phyloP scores from a whole-genome alignment of 1,140 invertebrate species.

The Aphidius gifuensis region DNA sequence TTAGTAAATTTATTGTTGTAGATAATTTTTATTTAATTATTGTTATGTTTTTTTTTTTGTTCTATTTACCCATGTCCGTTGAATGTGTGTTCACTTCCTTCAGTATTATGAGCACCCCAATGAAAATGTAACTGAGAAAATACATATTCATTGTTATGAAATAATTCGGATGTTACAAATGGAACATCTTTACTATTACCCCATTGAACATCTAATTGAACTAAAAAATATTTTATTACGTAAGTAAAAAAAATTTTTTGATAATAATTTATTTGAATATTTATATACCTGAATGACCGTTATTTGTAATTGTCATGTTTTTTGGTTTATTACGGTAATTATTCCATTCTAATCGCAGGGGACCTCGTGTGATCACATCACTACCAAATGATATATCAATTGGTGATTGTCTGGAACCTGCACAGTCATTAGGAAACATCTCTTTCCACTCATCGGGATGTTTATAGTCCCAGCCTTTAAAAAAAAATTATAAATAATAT shows the following conservation, averaged over 20 bases:
- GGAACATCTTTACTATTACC: no score
- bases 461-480: no score
- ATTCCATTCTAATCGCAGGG: conserved; percentile 54
- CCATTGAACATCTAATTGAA: no score
- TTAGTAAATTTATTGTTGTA: no score
- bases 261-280: background rate
- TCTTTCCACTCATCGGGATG: no score
- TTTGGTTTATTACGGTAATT: conserved; percentile 56
- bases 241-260: no score
- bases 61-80: conserved; percentile 51
- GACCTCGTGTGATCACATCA: conserved; percentile 18
- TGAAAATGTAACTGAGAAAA: conserved; percentile 77
- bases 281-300: conserved; percentile 66
- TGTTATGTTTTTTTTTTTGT: no score
- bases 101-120: conserved; percentile 65
- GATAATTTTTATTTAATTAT: no score
- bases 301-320: conserved; percentile 60
- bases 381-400: conserved; percentile 34
- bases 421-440: no score
- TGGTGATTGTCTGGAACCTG: conserved; percentile 38
- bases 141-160: conserved; percentile 58
- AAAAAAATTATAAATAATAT: no score
- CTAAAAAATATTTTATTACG: no score
- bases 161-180: no score
- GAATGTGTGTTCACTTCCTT: conserved; percentile 82